These are phyloP conservation scores for Danaus melanippus DNA, from an alignment of 1,140 invertebrate species.

Conservation along the genomic window DNA sequence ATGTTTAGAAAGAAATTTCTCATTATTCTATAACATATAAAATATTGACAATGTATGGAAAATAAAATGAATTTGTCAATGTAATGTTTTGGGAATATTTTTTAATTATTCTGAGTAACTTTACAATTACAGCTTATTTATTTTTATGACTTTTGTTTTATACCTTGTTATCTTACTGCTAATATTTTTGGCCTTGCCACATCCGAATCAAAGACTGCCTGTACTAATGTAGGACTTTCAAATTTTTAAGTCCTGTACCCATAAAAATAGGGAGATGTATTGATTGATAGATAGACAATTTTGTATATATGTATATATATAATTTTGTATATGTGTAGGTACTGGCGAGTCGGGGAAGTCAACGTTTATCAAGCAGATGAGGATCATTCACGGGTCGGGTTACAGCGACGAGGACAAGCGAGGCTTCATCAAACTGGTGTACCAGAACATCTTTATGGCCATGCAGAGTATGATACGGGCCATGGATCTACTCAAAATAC, in stretches of 20 bases:
- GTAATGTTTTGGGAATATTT: too few species aligned
- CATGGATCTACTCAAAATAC: conserved; percentile 98
- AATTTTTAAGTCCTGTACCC: too few species aligned
- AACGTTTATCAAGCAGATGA: conserved; percentile 99
- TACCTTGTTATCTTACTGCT: too few species aligned
- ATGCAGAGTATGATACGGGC: conserved; percentile 99
- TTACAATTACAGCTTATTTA: too few species aligned
- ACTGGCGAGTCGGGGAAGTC: conserved; percentile 99
- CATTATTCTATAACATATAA: too few species aligned
- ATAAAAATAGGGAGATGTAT: too few species aligned
- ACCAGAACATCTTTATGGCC: conserved; percentile 99
- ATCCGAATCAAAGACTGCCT: conserved; percentile 1
- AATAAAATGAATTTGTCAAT: too few species aligned
- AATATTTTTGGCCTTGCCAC: neutral
- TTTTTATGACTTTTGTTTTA: too few species aligned
- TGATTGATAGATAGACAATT: too few species aligned
- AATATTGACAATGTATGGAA: too few species aligned
- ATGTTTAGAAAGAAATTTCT: too few species aligned
- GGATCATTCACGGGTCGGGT: conserved; percentile 99
- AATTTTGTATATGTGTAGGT: conserved; percentile 75
- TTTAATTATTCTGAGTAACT: too few species aligned
- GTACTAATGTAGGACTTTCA: neutral
- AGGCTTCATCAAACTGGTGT: conserved; percentile 98
- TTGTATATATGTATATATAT: neutral
- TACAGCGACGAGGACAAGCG: conserved; percentile 99